phyloP scores from a whole-genome alignment of 2,113 vertebrate genomes.

The Dipodomys ordii region DNA sequence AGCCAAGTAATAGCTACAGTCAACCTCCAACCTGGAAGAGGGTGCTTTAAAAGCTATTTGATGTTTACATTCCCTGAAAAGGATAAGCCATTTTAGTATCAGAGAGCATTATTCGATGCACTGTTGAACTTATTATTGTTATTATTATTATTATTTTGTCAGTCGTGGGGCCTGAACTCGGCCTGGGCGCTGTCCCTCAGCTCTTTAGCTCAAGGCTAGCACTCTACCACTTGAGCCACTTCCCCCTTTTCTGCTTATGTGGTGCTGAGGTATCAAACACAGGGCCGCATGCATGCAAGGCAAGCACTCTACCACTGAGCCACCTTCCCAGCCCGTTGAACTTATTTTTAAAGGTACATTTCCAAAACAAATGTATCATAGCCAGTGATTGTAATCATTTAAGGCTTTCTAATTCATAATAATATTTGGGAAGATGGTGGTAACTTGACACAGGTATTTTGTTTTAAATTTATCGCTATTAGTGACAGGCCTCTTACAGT shows the following conservation, averaged over 20 bases:
- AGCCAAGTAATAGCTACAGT: slow-evolving; percentile 44
- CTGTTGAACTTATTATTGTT: no score
- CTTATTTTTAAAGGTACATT: slow-evolving; percentile 37
- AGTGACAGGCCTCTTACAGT: neutral
- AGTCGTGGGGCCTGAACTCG: no score
- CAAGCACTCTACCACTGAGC: no score
- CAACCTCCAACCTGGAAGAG: slow-evolving; percentile 48
- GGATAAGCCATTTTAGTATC: slow-evolving; percentile 48
- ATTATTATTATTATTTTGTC: no score
- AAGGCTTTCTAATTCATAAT: slow-evolving; percentile 3
- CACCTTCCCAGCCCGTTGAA: no score
- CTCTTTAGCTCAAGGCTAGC: no score
- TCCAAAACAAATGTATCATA: neutral
- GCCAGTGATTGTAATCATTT: neutral
- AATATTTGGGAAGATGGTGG: neutral
- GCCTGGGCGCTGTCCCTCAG: no score
- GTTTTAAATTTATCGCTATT: slow-evolving; percentile 8
- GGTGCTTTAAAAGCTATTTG: slow-evolving; percentile 64
- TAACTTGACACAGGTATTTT: neutral
- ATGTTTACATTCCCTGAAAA: slow-evolving; percentile 57
- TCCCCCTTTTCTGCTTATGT: no score
- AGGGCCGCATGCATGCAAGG: no score
- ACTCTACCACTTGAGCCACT: no score
- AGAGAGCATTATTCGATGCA: neutral
- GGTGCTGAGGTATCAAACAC: no score